phyloP scores from a whole-genome alignment of 2,797 vertebrate genomes.

The Limosa lapponica region DNA sequence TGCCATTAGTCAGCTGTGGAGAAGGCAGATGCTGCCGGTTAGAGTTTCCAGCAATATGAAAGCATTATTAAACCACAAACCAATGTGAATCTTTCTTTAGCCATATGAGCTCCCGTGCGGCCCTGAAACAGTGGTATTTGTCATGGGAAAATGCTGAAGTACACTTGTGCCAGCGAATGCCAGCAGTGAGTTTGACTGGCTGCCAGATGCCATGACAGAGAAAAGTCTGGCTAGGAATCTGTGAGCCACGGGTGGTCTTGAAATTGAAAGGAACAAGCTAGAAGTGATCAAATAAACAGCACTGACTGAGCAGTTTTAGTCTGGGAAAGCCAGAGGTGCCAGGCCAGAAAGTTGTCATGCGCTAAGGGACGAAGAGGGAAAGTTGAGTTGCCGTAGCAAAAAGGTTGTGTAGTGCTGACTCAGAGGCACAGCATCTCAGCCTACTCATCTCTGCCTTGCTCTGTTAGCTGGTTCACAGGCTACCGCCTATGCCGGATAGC shows the following conservation, averaged over 20 bases:
- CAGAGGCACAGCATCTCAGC: not conserved
- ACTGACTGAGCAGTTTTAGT: not conserved
- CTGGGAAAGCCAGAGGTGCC: not conserved
- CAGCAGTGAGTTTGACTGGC: not conserved
- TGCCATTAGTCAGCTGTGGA: not conserved
- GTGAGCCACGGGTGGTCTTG: not conserved
- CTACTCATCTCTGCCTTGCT: not conserved
- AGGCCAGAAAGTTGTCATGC: not conserved
- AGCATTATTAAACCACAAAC: not conserved
- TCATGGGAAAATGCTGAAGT: not conserved
- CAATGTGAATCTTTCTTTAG: not conserved
- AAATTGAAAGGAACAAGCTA: not conserved
- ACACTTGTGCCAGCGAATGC: not conserved
- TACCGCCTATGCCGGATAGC: not conserved
- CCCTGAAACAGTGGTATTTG: not conserved
- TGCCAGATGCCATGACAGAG: not conserved
- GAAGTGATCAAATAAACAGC: not conserved
- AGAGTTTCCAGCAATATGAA: not conserved
- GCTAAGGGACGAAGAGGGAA: not conserved
- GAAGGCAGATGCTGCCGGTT: not conserved
- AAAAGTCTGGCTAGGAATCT: not conserved
- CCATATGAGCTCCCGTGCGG: fast-evolving
- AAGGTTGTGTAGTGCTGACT: not conserved
- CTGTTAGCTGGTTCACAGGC: not conserved
- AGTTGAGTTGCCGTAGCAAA: not conserved